Base-by-base conservation (phyloP, 37 sponge, comb jelly and placozoan species). In the Spongilla lacustris region DNA sequence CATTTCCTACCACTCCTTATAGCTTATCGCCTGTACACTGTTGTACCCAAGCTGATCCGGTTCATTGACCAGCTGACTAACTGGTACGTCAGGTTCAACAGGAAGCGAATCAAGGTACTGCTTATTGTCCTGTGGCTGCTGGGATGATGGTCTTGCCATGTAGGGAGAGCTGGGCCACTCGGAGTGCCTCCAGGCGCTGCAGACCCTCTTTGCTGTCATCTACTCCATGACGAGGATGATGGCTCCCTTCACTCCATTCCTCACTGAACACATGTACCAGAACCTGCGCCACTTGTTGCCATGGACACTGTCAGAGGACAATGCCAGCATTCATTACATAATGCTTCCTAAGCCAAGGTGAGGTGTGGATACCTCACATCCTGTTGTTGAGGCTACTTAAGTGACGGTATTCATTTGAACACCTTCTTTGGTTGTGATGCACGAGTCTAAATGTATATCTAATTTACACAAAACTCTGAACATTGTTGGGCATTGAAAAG, bases 161-260 rank as follows among this genome's bases (percentile, higher is more conserved):
- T 78, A 95, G 92, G 96, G 96, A 28, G 98, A 96, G 68, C 78
- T 71, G 0, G 95, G 92, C 23, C 34, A 24, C 36, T 75, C 81
- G 30, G 90, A 93, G 81, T 94, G 95, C 71, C 74, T 84, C 12
- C 88, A 90, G 48, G 70, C 97, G 25, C 32, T 98, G 76, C 85
- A 90, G 77, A 83, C 97, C 0, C 90, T 98, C 69, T 96, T 91
- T 80, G 83, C 91, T 25, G 99, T 98, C 27, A 83, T 98, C 26
- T 89, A 88, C 66, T 74, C 84, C 66, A 98, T 98, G 95, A 91
- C 85, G 12, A 67, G 91, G n/a, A 85, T 96, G 85, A 96, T 98
- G 99, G 96, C 99, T 73, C 95, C 99, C 31, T 98, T 95, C 89
- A 98, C 99, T 48, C 99, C 99, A 0, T 98, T 98, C 85, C 80